Percentiles rank a stretch among this genome's conserved stretches.
Conservation (phyloP, 2,888 invertebrate genomes). For the Drosophila kambysellisi region DNA sequence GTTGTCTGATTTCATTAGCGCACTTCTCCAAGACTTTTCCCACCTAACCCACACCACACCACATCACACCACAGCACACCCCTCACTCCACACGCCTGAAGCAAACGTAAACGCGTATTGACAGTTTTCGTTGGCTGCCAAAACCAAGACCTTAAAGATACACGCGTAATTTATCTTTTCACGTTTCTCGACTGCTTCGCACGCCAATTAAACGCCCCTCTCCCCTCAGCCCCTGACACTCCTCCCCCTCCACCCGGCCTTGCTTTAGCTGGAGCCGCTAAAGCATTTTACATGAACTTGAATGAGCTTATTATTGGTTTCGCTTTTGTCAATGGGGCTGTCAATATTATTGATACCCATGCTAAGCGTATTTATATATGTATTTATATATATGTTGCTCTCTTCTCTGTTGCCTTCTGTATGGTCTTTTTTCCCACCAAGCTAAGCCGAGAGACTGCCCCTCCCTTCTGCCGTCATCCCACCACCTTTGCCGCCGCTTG, state of each 20-base stretch:
- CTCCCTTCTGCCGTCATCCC: not conserved
- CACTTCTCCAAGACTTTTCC: slow-evolving; percentile 34
- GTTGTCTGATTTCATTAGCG: slow-evolving; percentile 79
- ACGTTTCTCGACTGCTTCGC: slow-evolving; percentile 62
- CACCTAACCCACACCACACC: not conserved
- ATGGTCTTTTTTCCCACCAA: slow-evolving; percentile 61
- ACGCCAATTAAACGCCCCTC: slow-evolving; percentile 62
- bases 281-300: slow-evolving; percentile 77
- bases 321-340: slow-evolving; percentile 46
- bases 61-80: not conserved
- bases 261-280: slow-evolving; percentile 12
- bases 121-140: slow-evolving; percentile 58
- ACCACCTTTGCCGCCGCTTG: slow-evolving; percentile 34
- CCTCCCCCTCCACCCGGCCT: not conserved
- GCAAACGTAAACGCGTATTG: slow-evolving; percentile 55
- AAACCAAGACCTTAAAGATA: slow-evolving; percentile 49
- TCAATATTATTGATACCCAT: slow-evolving; percentile 72
- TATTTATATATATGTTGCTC: slow-evolving; percentile 50
- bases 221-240: not conserved
- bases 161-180: slow-evolving; percentile 71
- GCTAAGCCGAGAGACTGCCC: slow-evolving; percentile 33
- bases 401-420: slow-evolving; percentile 57
- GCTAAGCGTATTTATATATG: slow-evolving; percentile 61
- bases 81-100: not conserved
- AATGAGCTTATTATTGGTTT: slow-evolving; percentile 76